A percentile compares a stretch with the other conserved stretches of the same genome.
Evolutionary conservation across 2,797 vertebrate genomes (phyloP).

Genomic region (Glyptemys insculpta): DNA sequence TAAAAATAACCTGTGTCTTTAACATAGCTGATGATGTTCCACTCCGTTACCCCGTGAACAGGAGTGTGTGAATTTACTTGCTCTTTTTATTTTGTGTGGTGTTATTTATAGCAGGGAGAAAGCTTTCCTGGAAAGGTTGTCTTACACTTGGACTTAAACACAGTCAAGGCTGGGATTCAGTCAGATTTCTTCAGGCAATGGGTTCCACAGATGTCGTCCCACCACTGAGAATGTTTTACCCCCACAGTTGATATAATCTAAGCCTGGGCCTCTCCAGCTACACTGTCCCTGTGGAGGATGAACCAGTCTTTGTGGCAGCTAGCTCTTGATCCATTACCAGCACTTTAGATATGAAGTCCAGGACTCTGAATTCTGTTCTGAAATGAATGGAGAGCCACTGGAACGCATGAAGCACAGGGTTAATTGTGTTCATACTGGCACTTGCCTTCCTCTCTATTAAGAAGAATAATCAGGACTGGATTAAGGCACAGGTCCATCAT

Average conservation of each 20-base stretch:
- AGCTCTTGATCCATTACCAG: background rate
- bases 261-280: background rate
- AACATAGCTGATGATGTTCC: background rate
- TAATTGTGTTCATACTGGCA: background rate
- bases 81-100: background rate
- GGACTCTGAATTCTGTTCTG: background rate
- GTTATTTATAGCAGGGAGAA: background rate
- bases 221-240: background rate
- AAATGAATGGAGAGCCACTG: background rate
- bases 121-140: background rate
- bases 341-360: background rate
- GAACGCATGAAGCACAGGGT: background rate
- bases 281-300: background rate
- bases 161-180: background rate
- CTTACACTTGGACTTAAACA: background rate
- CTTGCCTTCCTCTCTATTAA: background rate
- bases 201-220: background rate
- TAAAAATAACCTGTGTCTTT: background rate
- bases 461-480: background rate
- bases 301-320: background rate
- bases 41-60: background rate
- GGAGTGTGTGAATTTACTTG: background rate
- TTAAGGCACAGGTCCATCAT: background rate
- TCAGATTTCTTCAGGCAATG: background rate
- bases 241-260: background rate